Evolutionary conservation across 2,888 invertebrate species (phyloP), one percentile per base, ranked within the genome.

Genomic region (Cerceris ruficornis): DNA sequence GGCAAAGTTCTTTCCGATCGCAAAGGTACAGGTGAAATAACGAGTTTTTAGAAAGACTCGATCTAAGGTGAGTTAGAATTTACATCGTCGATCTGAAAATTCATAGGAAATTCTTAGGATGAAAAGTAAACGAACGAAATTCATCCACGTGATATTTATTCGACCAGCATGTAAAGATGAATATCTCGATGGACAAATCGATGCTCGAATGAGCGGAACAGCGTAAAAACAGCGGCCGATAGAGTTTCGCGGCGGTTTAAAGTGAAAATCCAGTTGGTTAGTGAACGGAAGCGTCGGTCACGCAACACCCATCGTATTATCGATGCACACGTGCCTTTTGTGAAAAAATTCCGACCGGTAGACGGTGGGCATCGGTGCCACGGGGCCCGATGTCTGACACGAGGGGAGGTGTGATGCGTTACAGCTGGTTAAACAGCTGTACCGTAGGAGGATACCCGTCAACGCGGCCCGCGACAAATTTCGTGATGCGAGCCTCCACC

Each of bases 381-480:
- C 73, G 69, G 76, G 61, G 59, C 77, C 55, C 49, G 57, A 64
- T 60, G 55, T 57, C 80, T 64, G 68, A 41, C 62, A 61, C 66
- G 65, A 72, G 77, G 79, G 77, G 75, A 83, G 82, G 83, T 81
- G 86, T 79, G 86, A 87, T 69, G 82, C 73, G 84, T 88, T 87
- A 86, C 89, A 89, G 84, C 87, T 89, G 89, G 86, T 89, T 89
- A 87, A 86, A 85, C 89, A 88, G 85, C 83, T 89, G 89, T 82
- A 78, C 71, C 64, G 64, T 69, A 55, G 79, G 67, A 80, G 72
- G 83, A 87, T 87, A 83, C 69, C 78, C 82, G 83, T 83, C 84
- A 87, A 82, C 77, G 79, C 75, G 28, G 28, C 4, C 28, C 80
- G 83, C 84, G 81, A 84, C 86, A 86, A 88, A 86, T 85, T 88